Evolutionary conservation across 1,140 invertebrate genomes (phyloP).

Genomic region (Listronotus oregonensis): DNA sequence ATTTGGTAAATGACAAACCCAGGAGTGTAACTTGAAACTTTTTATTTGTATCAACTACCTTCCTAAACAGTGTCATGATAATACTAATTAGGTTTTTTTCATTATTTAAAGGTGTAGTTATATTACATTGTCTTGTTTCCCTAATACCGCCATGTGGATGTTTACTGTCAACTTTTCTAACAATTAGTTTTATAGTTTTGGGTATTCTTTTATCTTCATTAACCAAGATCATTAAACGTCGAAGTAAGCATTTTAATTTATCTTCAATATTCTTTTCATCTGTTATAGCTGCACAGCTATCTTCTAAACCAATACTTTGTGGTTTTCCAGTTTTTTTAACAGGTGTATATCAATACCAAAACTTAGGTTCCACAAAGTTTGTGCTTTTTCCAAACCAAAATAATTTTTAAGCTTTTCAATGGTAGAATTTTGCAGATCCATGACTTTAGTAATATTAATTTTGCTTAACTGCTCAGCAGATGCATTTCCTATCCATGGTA

Average conservation of each 20-base stretch:
- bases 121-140: conserved; percentile 73
- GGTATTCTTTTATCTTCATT: conserved; percentile 77
- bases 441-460: conserved; percentile 67
- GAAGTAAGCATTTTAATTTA: conserved; percentile 67
- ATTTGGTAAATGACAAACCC: conserved; percentile 79
- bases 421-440: conserved; percentile 68
- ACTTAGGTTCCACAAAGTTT: conserved; percentile 69
- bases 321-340: conserved; percentile 74
- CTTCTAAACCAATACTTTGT: conserved; percentile 74
- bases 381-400: conserved; percentile 70
- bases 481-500: conserved; percentile 76
- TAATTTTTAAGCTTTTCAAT: conserved; percentile 63
- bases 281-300: conserved; percentile 68
- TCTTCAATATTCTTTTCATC: conserved; percentile 72
- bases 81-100: conserved; percentile 70
- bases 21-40: conserved; percentile 78
- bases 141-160: conserved; percentile 65
- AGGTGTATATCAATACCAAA: conserved; percentile 70
- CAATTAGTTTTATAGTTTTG: conserved; percentile 71
- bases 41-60: conserved; percentile 71
- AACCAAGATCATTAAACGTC: conserved; percentile 70
- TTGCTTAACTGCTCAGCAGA: conserved; percentile 66
- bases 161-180: conserved; percentile 69
- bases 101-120: conserved; percentile 67
- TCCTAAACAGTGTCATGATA: conserved; percentile 75